A percentile compares a stretch with the other conserved stretches of the same genome.
Conservation (phyloP, 1,140 invertebrate species). For the Hydropsyche tenuis region DNA sequence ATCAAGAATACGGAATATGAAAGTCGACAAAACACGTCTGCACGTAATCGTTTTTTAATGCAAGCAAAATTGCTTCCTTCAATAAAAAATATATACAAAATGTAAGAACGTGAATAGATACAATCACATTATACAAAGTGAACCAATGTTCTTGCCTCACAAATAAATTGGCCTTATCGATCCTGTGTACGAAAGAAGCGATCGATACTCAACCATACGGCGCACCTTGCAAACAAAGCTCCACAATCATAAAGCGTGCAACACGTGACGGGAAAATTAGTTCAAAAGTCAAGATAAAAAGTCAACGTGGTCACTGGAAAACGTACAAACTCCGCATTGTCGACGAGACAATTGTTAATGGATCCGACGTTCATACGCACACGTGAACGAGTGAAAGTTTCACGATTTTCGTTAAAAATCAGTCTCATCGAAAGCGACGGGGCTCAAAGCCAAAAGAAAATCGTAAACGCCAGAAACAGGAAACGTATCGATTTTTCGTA, state of each 20-base stretch:
- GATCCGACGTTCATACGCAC: background rate
- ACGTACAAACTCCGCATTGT: conserved; percentile 1
- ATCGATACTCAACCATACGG: no score
- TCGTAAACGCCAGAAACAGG: no score
- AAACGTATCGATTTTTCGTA: no score
- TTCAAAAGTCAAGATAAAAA: background rate
- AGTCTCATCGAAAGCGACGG: conserved; percentile 10
- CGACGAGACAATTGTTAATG: background rate
- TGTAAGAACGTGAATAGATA: no score
- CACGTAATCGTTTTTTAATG: conserved; percentile 18
- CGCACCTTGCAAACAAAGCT: no score
- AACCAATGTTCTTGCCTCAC: no score
- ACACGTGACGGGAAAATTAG: background rate
- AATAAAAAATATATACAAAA: background rate
- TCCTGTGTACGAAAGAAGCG: no score
- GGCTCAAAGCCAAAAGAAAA: no score
- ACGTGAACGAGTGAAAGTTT: conserved; percentile 15
- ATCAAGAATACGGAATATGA: background rate
- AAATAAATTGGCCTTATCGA: no score
- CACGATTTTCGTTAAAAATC: conserved; percentile 11
- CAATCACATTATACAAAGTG: no score
- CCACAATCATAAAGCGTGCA: background rate
- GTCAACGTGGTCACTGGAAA: background rate
- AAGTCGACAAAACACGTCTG: background rate
- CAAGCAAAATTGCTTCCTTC: conserved; percentile 15